Evolutionary conservation across 2,113 vertebrate genomes (phyloP).

Genomic region (Lamprotornis superbus): DNA sequence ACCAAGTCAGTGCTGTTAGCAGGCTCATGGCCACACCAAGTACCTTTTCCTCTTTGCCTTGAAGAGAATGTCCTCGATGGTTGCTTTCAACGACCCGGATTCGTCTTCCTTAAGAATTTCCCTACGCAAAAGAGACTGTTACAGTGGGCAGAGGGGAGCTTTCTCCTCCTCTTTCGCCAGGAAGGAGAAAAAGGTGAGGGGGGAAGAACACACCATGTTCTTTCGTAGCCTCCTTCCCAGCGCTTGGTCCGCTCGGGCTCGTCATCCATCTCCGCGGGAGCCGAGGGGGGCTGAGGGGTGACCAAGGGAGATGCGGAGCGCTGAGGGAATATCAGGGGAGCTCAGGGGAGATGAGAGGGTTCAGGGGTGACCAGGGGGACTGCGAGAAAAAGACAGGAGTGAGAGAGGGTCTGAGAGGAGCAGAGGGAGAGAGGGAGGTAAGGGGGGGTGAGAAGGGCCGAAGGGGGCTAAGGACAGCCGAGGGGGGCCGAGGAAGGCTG

Average conservation of each 20-base stretch:
- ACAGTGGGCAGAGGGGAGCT: not conserved
- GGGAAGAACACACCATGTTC: conserved; percentile 83
- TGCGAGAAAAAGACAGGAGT: not conserved
- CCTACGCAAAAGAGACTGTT: conserved; percentile 65
- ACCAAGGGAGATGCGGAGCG: too few relatives aligned
- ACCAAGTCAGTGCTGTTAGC: accelerated
- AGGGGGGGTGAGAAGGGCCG: too few relatives aligned
- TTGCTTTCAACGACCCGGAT: conserved; percentile 92
- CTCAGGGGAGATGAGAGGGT: too few relatives aligned
- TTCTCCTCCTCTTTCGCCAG: not conserved
- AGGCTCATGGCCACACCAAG: not conserved
- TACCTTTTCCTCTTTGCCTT: conserved; percentile 94
- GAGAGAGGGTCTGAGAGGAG: too few relatives aligned
- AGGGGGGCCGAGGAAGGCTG: not conserved
- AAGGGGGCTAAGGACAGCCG: too few relatives aligned
- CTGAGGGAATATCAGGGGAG: too few relatives aligned
- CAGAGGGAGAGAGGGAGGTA: not conserved
- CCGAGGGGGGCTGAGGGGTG: not conserved
- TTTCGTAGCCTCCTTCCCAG: conserved; percentile 98
- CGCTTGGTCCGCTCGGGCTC: conserved; percentile 93
- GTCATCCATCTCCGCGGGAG: conserved; percentile 83
- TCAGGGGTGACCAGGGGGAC: not conserved
- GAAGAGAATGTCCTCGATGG: conserved; percentile 94
- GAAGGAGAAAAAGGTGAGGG: too few relatives aligned
- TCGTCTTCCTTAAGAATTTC: conserved; percentile 97